phyloP scores from a whole-genome alignment of 2,113 vertebrate species.

The Onychostruthus taczanowskii region DNA sequence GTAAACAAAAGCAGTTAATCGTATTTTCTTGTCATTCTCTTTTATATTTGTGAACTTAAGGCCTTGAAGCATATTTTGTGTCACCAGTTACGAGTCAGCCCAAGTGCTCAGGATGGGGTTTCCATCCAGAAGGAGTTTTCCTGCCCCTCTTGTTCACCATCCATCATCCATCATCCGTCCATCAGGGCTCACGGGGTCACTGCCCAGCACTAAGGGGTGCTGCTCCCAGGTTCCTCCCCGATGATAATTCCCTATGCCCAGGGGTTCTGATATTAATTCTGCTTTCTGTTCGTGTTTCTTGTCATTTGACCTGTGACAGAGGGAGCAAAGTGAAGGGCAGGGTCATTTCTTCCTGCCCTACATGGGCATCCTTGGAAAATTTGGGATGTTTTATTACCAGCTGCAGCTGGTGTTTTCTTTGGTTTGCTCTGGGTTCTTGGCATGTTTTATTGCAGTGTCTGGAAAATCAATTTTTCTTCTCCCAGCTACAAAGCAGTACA shows the following conservation, averaged over 20 bases:
- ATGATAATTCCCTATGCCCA: neutral
- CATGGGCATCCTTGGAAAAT: neutral
- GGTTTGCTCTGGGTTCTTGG: slow-evolving; percentile 17
- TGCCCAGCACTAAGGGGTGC: neutral
- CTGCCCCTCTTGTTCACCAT: no score
- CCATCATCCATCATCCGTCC: no score
- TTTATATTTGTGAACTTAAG: no score
- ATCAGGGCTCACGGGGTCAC: neutral
- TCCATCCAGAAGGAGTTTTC: no score
- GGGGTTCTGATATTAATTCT: neutral
- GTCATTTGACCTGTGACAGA: neutral
- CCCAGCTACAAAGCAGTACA: neutral
- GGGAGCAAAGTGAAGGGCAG: neutral
- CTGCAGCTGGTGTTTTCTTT: neutral
- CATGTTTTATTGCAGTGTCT: slow-evolving; percentile 28
- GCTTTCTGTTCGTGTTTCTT: neutral
- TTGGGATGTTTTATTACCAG: neutral
- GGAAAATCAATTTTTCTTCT: slow-evolving; percentile 60
- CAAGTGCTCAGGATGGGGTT: no score
- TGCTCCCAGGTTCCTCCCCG: neutral
- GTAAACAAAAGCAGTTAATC: no score
- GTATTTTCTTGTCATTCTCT: no score
- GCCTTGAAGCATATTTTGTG: no score
- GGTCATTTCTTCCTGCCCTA: neutral
- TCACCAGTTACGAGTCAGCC: no score